Percentiles rank a stretch among this genome's conserved stretches.
Conservation (phyloP, 1,140 invertebrate genomes). For the Diachasma alloeum region DNA sequence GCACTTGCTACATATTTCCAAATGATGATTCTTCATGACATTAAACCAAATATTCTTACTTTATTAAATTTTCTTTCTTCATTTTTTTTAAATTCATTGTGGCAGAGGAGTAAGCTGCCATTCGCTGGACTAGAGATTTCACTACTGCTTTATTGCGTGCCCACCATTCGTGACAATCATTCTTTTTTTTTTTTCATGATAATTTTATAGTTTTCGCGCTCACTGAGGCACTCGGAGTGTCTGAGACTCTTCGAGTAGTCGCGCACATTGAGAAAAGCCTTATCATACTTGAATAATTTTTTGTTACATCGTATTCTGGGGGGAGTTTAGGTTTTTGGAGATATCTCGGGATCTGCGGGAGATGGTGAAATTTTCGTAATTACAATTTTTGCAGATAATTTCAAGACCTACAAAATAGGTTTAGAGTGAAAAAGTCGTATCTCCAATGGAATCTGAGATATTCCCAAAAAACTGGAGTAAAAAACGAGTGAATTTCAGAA, state of each 20-base stretch:
- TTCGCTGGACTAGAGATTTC: conserved; percentile 65
- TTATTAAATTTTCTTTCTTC: conserved; percentile 16
- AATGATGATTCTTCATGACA: background rate
- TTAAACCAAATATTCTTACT: background rate
- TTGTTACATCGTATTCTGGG: background rate
- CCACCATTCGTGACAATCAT: conserved; percentile 38
- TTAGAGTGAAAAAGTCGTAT: background rate
- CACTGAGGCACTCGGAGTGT: no score
- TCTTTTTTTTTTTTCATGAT: background rate
- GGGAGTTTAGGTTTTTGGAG: background rate
- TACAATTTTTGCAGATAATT: no score
- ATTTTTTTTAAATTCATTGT: conserved; percentile 49
- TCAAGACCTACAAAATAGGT: no score
- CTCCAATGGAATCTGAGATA: background rate
- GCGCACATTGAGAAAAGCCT: background rate
- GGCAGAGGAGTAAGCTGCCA: conserved; percentile 56
- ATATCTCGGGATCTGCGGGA: no score
- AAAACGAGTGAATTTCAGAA: no score
- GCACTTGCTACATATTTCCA: background rate
- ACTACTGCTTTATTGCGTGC: conserved; percentile 61
- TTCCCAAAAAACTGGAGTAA: no score
- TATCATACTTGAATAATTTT: no score
- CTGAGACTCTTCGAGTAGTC: background rate
- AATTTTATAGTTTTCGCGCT: conserved; percentile 1
- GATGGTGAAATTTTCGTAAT: no score